Conservation (phyloP, 2,888 invertebrate genomes). For the Pristionchus japonicus region DNA sequence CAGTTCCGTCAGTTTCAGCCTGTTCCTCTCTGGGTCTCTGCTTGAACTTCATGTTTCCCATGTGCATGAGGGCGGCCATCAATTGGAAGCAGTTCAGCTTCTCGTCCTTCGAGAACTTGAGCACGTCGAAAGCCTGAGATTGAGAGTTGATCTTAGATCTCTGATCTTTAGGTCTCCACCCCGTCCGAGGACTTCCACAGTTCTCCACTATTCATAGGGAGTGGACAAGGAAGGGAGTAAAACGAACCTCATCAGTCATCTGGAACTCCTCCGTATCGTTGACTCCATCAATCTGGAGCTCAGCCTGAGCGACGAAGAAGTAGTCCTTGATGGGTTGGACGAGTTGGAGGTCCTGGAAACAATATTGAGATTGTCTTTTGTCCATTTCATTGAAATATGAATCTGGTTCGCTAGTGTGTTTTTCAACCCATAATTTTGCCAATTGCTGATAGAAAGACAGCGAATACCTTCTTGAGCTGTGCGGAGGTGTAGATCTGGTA, state of each 20-base stretch:
- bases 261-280: constrained; percentile 86
- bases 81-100: constrained; percentile 97
- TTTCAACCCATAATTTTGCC: no score
- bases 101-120: constrained; percentile 96
- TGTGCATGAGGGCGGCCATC: constrained; percentile 98
- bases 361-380: neutral
- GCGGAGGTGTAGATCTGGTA: constrained; percentile 83
- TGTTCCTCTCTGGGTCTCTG: constrained; percentile 99
- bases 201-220: no score
- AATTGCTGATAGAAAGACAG: no score
- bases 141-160: constrained; percentile 79
- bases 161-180: constrained; percentile 29
- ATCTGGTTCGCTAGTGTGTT: no score
- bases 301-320: constrained; percentile 94
- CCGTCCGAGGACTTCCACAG: no score
- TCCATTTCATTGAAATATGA: no score
- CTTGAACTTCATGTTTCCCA: constrained; percentile 99
- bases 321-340: constrained; percentile 93
- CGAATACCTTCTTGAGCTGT: constrained; percentile 80
- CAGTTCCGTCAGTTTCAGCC: constrained; percentile 82
- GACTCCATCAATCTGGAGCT: constrained; percentile 90
- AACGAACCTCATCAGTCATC: constrained; percentile 44
- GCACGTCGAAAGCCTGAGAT: constrained; percentile 92
- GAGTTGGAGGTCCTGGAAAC: constrained; percentile 77
- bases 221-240: no score